phyloP scores from a whole-genome alignment of 2,888 invertebrate species.

The Scaptomyza parva region DNA sequence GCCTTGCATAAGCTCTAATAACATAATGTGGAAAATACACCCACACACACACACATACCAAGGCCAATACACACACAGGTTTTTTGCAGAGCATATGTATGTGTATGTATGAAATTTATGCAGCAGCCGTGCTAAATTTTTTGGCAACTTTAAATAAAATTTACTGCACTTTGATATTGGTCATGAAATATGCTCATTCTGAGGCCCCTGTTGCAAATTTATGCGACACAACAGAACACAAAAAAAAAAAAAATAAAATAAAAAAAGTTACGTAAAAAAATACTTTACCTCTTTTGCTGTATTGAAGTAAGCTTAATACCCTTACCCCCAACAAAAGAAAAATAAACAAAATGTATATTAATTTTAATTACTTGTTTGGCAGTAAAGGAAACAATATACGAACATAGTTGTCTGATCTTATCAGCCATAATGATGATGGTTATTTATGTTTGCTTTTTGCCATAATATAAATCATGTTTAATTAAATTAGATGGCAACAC shows the following conservation, averaged over 20 bases:
- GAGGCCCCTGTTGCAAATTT: conserved; percentile 62
- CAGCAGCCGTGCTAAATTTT: conserved; percentile 43
- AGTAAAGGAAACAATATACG: too few relatives aligned
- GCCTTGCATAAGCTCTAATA: conserved; percentile 49
- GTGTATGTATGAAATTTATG: conserved; percentile 64
- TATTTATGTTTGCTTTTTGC: background rate
- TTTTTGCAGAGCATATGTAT: conserved; percentile 3
- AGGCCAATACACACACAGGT: background rate
- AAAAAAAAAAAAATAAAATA: conserved; percentile 21
- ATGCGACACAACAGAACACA: conserved; percentile 38
- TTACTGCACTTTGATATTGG: conserved; percentile 74
- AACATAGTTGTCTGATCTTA: background rate
- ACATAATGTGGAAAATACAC: conserved; percentile 47
- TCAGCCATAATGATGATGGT: background rate
- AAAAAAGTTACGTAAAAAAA: background rate
- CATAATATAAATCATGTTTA: background rate
- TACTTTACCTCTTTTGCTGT: background rate
- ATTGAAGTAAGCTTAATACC: background rate
- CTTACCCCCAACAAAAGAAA: background rate
- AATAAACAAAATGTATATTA: background rate
- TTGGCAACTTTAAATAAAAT: conserved; percentile 72
- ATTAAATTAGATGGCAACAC: background rate
- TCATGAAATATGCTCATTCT: conserved; percentile 70
- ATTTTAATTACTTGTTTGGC: background rate
- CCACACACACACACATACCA: background rate